phyloP scores from a whole-genome alignment of 1,140 invertebrate species.

The Cyclina sinensis region DNA sequence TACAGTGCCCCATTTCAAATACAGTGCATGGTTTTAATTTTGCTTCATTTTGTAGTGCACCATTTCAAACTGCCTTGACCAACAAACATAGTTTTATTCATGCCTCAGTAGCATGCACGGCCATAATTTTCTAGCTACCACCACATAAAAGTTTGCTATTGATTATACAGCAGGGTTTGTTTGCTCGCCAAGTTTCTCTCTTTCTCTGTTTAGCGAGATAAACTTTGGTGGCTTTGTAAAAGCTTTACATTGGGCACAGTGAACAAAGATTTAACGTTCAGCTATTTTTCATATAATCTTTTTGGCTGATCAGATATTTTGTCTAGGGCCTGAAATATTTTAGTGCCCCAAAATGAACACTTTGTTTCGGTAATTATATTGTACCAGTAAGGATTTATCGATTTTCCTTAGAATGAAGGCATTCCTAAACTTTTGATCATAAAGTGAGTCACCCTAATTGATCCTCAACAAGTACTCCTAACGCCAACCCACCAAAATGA shows the following conservation, averaged over 20 bases:
- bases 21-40: too few relatives aligned
- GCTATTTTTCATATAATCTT: constrained; percentile 17
- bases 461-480: constrained; percentile 12
- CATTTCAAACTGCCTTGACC: constrained; percentile 35
- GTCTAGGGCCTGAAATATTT: not conserved
- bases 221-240: constrained; percentile 13
- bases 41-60: too few relatives aligned
- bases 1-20: too few relatives aligned
- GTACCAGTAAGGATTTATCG: constrained; percentile 6
- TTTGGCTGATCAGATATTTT: constrained; percentile 29
- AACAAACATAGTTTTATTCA: constrained; percentile 3
- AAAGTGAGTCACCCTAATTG: constrained; percentile 32
- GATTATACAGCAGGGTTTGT: constrained; percentile 26
- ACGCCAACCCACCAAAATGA: constrained; percentile 26
- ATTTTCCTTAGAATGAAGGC: constrained; percentile 26
- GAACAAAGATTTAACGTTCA: constrained; percentile 39
- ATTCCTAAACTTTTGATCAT: constrained; percentile 57
- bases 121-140: constrained; percentile 3
- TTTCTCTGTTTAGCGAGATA: not conserved
- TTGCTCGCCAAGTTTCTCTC: constrained; percentile 44
- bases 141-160: constrained; percentile 10
- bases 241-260: not conserved
- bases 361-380: constrained; percentile 43
- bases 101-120: constrained; percentile 18
- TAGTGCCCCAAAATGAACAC: not conserved